Conservation (phyloP, 2,888 invertebrate species). For the Chloroclysta siterata region DNA sequence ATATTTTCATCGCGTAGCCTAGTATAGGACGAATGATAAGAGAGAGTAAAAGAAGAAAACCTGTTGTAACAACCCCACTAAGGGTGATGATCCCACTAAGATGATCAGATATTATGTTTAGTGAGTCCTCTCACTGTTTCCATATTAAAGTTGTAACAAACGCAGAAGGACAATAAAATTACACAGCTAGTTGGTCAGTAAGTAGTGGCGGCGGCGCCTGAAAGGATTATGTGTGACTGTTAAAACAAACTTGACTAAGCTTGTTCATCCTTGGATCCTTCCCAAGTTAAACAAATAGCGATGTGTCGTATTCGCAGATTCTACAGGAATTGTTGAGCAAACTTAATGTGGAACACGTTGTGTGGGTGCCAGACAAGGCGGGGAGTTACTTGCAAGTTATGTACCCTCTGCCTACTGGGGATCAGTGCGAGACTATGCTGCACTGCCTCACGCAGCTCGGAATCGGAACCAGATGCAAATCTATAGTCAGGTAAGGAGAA, state of each 20-base stretch:
- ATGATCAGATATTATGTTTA: no score
- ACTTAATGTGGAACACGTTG: conserved; percentile 88
- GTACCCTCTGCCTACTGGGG: conserved; percentile 88
- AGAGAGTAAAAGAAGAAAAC: no score
- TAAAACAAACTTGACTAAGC: conserved; percentile 6
- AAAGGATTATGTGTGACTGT: conserved; percentile 5
- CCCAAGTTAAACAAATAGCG: conserved; percentile 15
- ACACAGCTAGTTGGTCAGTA: not conserved
- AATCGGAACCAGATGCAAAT: conserved; percentile 88
- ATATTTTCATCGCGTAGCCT: no score
- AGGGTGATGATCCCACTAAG: no score
- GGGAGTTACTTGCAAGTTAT: conserved; percentile 89
- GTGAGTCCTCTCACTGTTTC: not conserved
- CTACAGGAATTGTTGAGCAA: conserved; percentile 88
- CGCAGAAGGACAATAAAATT: not conserved
- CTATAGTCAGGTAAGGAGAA: conserved; percentile 86
- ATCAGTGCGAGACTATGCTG: conserved; percentile 89
- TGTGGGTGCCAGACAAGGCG: conserved; percentile 88
- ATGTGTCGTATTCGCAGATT: conserved; percentile 72
- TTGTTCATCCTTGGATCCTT: conserved; percentile 10
- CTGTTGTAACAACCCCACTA: no score
- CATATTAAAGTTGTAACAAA: conserved; percentile 1
- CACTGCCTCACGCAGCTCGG: conserved; percentile 90
- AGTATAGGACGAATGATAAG: no score
- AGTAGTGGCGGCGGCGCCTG: not conserved